A percentile compares a stretch with the other conserved stretches of the same genome.
Conservation (phyloP, 1,140 invertebrate species). For the Pristionchus pacificus region DNA sequence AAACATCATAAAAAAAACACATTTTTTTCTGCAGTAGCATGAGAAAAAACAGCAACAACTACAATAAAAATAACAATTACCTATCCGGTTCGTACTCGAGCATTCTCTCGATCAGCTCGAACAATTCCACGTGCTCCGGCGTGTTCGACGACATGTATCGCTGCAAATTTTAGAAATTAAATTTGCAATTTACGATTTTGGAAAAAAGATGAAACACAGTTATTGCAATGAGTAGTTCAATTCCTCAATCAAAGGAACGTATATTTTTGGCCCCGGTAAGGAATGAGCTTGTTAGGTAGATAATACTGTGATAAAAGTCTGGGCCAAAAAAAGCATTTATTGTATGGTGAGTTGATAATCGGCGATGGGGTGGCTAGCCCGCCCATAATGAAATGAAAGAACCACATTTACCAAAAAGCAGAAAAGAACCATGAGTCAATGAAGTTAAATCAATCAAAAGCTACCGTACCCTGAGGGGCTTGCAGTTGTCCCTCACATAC, state of each 20-base stretch:
- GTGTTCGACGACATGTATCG: slow-evolving; percentile 81
- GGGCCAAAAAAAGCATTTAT: slow-evolving; percentile 7
- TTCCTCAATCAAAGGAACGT: not conserved
- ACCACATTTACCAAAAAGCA: too few species aligned
- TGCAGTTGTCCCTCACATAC: slow-evolving; percentile 96
- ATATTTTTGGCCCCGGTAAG: not conserved
- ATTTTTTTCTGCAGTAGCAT: too few species aligned
- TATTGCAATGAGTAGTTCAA: slow-evolving; percentile 4
- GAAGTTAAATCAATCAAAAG: not conserved
- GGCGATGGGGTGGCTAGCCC: not conserved
- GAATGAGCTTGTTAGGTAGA: slow-evolving; percentile 3
- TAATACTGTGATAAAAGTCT: not conserved
- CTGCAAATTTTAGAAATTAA: slow-evolving; percentile 63
- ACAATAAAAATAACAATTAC: too few species aligned
- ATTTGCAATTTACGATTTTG: not conserved
- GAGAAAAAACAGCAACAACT: too few species aligned
- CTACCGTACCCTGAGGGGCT: slow-evolving; percentile 78
- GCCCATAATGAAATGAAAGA: too few species aligned
- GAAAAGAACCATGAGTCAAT: too few species aligned
- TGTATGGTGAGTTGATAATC: not conserved
- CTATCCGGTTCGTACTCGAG: slow-evolving; percentile 91
- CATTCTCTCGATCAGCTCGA: slow-evolving; percentile 90
- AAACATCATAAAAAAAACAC: too few species aligned
- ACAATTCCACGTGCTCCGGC: slow-evolving; percentile 83
- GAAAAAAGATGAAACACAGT: slow-evolving; percentile 4